These are phyloP conservation scores for Fulica atra DNA, from an alignment of 2,113 vertebrate species.

Conservation along the genomic window DNA sequence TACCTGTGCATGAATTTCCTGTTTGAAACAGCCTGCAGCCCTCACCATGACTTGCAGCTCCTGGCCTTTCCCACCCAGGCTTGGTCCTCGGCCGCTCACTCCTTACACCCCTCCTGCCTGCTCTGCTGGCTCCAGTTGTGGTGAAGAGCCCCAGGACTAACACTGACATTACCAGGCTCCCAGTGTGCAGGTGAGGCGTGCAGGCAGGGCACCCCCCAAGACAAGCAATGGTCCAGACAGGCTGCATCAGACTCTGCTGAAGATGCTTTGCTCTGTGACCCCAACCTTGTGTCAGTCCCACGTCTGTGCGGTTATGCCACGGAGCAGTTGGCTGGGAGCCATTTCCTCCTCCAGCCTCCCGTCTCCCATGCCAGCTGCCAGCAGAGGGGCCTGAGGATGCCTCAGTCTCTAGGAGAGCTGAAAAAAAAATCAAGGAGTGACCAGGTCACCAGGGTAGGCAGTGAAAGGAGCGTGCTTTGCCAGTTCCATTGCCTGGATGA, in stretches of 20 bases:
- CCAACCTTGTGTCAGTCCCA: not conserved
- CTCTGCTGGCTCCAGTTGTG: not conserved
- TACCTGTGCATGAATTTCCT: not conserved
- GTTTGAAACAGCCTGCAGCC: not conserved
- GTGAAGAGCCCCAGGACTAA: not conserved
- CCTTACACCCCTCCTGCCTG: not conserved
- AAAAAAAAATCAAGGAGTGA: not conserved
- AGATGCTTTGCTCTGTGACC: fast-evolving
- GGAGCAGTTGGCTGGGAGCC: not conserved
- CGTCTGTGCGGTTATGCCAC: fast-evolving
- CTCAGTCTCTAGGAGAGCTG: not conserved
- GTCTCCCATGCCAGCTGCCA: not conserved
- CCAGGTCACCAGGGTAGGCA: not conserved
- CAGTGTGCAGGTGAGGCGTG: not conserved
- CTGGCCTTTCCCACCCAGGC: not conserved
- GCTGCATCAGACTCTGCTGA: not conserved
- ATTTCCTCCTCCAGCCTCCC: not conserved
- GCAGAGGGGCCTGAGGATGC: not conserved
- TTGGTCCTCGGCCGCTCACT: fast-evolving
- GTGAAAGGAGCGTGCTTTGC: not conserved
- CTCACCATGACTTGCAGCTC: not conserved
- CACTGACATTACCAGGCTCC: fast-evolving
- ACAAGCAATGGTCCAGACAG: not conserved
- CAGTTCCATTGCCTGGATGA: not conserved
- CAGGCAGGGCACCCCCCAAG: not conserved